Percentiles rank a stretch among this genome's conserved stretches.
These are phyloP conservation scores for Oryzias dopingdopingensis DNA, from an alignment of 2,797 vertebrate genomes.

Conservation along the genomic window DNA sequence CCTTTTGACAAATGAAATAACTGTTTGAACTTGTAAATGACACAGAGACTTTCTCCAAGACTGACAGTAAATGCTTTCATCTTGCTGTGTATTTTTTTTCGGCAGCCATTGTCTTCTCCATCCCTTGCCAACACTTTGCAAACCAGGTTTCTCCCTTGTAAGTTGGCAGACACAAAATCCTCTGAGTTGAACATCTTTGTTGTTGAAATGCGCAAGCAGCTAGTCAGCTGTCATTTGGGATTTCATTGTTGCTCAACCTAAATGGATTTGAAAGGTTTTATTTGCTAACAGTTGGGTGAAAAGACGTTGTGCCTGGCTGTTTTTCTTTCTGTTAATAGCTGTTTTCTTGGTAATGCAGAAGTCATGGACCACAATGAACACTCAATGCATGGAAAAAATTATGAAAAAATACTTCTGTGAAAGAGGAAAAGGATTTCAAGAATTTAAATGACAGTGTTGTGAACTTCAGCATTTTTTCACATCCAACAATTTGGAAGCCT, in stretches of 20 bases:
- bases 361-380: background rate
- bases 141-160: slow-evolving; percentile 1
- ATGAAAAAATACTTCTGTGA: background rate
- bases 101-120: background rate
- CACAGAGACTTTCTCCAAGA: background rate
- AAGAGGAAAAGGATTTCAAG: background rate
- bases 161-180: slow-evolving; percentile 4
- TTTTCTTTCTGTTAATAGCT: no score
- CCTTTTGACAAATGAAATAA: background rate
- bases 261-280: background rate
- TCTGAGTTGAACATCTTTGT: background rate
- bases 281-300: slow-evolving; percentile 3
- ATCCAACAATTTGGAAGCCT: slow-evolving; percentile 3
- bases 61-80: background rate
- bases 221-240: background rate
- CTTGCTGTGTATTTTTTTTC: background rate
- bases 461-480: background rate
- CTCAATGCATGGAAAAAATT: background rate
- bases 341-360: no score
- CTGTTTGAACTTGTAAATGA: background rate
- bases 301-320: background rate
- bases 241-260: background rate
- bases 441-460: background rate
- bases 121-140: background rate
- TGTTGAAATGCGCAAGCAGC: background rate